Evolutionary conservation across 1,140 invertebrate genomes (phyloP).

Genomic region (Drosophila malerkotliana): DNA sequence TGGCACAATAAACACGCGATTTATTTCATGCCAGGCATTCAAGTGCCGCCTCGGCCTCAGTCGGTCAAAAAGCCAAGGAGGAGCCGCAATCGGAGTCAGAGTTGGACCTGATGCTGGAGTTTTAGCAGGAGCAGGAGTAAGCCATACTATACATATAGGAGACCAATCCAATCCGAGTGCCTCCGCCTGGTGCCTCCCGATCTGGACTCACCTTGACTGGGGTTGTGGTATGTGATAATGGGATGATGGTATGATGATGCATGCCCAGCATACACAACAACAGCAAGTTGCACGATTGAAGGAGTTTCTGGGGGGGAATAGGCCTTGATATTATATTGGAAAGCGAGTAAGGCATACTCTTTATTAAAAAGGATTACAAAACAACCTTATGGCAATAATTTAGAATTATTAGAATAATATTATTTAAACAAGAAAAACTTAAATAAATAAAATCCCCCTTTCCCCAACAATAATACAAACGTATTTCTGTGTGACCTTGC

Average conservation of each 20-base stretch:
- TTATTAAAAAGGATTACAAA: neutral
- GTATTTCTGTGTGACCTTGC: neutral
- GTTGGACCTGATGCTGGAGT: neutral
- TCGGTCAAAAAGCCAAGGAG: conserved; percentile 75
- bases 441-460: too few relatives aligned
- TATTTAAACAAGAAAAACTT: too few relatives aligned
- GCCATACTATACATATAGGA: neutral
- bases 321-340: neutral
- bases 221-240: conserved; percentile 78
- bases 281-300: conserved; percentile 49
- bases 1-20: conserved; percentile 82
- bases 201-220: conserved; percentile 38
- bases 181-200: conserved; percentile 16
- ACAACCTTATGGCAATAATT: too few relatives aligned
- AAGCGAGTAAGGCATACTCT: conserved; percentile 35
- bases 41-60: conserved; percentile 77
- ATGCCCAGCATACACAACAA: conserved; percentile 79
- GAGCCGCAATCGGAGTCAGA: conserved; percentile 22
- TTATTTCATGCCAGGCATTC: conserved; percentile 81
- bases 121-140: neutral
- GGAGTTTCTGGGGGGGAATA: neutral
- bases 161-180: conserved; percentile 23
- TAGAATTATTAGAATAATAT: too few relatives aligned
- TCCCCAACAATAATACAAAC: neutral
- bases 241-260: conserved; percentile 82